Conservation (phyloP, 92 coral and sea anemone genomes). For the Parazoanthus swiftii region DNA sequence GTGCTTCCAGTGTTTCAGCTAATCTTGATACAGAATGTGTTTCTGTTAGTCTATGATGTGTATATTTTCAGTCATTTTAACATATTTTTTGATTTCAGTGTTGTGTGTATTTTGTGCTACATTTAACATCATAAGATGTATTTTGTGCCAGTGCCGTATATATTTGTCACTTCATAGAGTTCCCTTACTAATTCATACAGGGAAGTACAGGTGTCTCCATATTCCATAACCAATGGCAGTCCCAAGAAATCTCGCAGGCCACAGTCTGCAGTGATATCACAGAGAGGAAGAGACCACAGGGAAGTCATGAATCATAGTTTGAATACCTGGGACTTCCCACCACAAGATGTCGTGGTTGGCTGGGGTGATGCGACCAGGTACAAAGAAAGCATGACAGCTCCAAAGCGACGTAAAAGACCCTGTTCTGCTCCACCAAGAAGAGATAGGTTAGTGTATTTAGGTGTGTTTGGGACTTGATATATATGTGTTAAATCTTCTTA, state of each 20-base stretch:
- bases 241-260: conserved; percentile 56
- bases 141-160: too few species aligned
- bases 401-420: conserved; percentile 62
- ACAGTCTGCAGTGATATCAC: conserved; percentile 64
- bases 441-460: conserved; percentile 51
- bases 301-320: conserved; percentile 11
- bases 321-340: neutral
- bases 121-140: too few species aligned
- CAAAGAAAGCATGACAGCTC: conserved; percentile 1
- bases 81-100: too few species aligned
- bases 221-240: conserved; percentile 58
- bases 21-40: too few species aligned
- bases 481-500: too few species aligned
- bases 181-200: conserved; percentile 22
- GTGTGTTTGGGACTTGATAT: too few species aligned
- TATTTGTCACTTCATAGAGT: too few species aligned
- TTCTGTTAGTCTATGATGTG: too few species aligned
- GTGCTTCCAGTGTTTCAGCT: too few species aligned
- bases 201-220: conserved; percentile 75
- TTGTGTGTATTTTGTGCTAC: too few species aligned
- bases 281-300: conserved; percentile 45
- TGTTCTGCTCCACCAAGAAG: conserved; percentile 75
- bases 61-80: too few species aligned
- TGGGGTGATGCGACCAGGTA: conserved; percentile 54
- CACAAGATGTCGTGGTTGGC: conserved; percentile 40